Evolutionary conservation across 2,797 vertebrate genomes (phyloP).

Genomic region (Bucorvus abyssinicus): DNA sequence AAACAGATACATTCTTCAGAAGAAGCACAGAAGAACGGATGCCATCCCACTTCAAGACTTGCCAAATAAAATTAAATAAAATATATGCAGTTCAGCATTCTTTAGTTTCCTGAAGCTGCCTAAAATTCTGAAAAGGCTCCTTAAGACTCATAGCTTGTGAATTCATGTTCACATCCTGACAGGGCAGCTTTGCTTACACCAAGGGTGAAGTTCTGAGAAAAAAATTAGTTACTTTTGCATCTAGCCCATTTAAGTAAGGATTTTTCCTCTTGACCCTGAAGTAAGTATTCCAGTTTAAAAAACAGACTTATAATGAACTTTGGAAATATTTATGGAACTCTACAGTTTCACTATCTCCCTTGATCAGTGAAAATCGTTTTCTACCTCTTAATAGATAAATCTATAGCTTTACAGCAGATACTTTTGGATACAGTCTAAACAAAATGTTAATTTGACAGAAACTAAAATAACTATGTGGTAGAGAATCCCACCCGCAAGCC

Average conservation of each 20-base stretch:
- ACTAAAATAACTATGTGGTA: not conserved
- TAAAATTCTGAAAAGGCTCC: slow-evolving; percentile 5
- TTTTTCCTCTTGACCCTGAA: not conserved
- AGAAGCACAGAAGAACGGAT: slow-evolving; percentile 54
- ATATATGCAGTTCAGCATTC: slow-evolving; percentile 39
- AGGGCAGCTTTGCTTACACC: not conserved
- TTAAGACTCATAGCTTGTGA: not conserved
- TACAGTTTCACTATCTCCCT: not conserved
- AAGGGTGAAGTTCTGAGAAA: not conserved
- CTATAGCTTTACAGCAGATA: not conserved
- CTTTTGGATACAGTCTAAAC: not conserved
- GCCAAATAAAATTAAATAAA: slow-evolving; percentile 63
- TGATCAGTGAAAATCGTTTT: not conserved
- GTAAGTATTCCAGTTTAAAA: not conserved
- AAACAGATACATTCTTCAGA: slow-evolving; percentile 65
- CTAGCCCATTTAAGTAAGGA: not conserved
- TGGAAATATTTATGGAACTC: not conserved
- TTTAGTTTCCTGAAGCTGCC: slow-evolving; percentile 21
- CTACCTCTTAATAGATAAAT: not conserved
- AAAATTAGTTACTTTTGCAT: not conserved
- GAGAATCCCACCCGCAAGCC: not conserved
- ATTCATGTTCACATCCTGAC: not conserved
- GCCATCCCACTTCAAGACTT: slow-evolving; percentile 36
- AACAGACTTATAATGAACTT: not conserved
- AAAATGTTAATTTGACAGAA: not conserved